Base-by-base conservation (phyloP, 2,113 vertebrate species). In the Mormyrus lacerda region DNA sequence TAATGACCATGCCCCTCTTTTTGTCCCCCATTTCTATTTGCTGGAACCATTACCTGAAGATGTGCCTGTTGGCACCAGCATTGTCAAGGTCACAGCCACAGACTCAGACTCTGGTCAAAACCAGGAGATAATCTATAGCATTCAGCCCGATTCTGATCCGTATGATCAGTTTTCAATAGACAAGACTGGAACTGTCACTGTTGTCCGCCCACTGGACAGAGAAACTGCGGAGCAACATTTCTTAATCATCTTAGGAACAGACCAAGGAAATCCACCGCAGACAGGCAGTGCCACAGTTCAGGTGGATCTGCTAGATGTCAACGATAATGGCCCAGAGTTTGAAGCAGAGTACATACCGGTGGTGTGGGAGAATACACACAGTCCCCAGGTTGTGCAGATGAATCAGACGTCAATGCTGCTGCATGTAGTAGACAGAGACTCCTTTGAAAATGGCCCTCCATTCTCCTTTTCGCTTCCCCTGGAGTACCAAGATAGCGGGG, bases 311-410 rank as follows among this genome's bases (percentile, higher is more conserved):
- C 91, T 97, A 91, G 97, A 98, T 91, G 90, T 98, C n/a, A 98
- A 98, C 88, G 97, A 98, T 90, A 98, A 97, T 3, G 97, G 95
- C 24, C 97, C 97, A 1, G 95, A 94, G 92, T 97, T 98, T 93
- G 97, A 97, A 90, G 94, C 94, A 0, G 88, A 91, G 0, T 98
- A 98, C 89, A 90, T 94, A 39, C 97, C 97, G 0, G 35, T 97
- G 10, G 95, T 98, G 51, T 97, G 96, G 95, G 97, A 98, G 93
- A 98, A 98, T 39, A 85, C 91, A 0, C 1, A 93, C 1, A 95
- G 93, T 1, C 97, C 97, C 92, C 95, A 96, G 93, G 51, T 96
- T 31, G 95, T 98, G 45, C 89, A 82, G 39, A 90, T 97, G 93
- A 98, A 97, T 92, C 95, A 94, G 42, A 97, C 95, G 0, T 98